Evolutionary conservation across 1,140 invertebrate species (phyloP).

Genomic region (Semibalanus balanoides): DNA sequence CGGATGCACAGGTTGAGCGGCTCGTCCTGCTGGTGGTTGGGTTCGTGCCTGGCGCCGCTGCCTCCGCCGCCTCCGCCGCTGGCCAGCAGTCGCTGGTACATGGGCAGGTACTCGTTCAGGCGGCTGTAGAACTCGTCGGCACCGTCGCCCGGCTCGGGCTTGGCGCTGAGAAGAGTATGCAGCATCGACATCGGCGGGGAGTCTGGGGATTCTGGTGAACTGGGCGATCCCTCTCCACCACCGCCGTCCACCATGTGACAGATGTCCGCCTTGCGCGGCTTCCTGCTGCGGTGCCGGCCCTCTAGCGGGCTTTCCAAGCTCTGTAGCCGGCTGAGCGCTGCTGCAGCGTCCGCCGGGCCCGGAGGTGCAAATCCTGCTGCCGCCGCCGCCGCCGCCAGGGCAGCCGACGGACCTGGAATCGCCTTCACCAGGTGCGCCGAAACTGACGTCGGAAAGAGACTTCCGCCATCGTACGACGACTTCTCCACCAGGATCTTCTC

Average conservation of each 20-base stretch:
- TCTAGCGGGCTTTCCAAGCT: conserved; percentile 31
- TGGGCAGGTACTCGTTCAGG: conserved; percentile 9
- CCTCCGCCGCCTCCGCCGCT: conserved; percentile 15
- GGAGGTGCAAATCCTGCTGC: conserved; percentile 35
- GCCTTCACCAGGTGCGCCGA: conserved; percentile 68
- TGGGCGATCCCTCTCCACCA: conserved; percentile 1
- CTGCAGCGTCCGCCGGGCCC: conserved; percentile 26
- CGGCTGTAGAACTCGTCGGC: not conserved
- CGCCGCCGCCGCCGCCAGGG: conserved; percentile 26
- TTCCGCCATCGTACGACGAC: conserved; percentile 77
- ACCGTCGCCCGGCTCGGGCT: not conserved
- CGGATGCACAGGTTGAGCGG: conserved; percentile 58
- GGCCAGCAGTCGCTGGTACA: conserved; percentile 14
- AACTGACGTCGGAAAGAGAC: conserved; percentile 64
- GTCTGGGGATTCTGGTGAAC: not conserved
- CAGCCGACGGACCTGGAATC: conserved; percentile 73
- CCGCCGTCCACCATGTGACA: conserved; percentile 9
- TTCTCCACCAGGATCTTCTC: conserved; percentile 27
- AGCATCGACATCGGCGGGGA: not conserved
- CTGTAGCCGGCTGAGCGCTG: conserved; percentile 22
- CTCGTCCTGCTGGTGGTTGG: conserved; percentile 49
- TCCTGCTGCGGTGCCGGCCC: conserved; percentile 16
- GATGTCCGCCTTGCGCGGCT: conserved; percentile 14
- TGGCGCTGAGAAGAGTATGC: not conserved
- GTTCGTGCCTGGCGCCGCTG: too few species aligned